Conservation (phyloP, 2,113 vertebrate species). For the Lophochroa leadbeateri region DNA sequence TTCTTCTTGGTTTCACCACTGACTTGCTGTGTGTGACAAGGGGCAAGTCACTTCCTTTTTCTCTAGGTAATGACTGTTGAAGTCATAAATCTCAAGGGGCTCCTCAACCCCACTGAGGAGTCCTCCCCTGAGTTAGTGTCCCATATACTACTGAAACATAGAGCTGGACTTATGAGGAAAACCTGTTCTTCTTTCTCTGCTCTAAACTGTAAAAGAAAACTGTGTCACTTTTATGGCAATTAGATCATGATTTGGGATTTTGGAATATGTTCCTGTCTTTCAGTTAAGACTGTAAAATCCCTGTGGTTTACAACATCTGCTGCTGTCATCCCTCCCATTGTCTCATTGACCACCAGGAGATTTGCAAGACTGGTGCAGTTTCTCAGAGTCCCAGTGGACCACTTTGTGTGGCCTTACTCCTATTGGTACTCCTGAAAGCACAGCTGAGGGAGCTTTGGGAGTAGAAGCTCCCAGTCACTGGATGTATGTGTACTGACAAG, state of each 20-base stretch:
- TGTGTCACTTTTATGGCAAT: background rate
- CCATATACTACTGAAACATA: background rate
- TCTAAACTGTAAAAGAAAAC: background rate
- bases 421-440: background rate
- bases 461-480: rapidly evolving
- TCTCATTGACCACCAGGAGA: background rate
- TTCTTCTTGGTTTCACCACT: background rate
- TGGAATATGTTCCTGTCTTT: background rate
- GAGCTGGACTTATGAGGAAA: background rate
- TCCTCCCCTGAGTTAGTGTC: background rate
- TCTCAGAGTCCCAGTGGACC: background rate
- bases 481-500: background rate
- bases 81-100: background rate
- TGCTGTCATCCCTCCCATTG: background rate
- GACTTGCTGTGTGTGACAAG: background rate
- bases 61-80: background rate
- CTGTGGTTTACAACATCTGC: background rate
- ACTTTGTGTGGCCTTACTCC: background rate
- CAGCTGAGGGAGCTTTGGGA: background rate
- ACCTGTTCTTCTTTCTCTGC: background rate
- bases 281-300: background rate
- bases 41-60: background rate
- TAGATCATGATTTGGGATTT: background rate
- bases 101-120: background rate
- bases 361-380: background rate